These are phyloP conservation scores for Phalacrocorax carbo DNA, from an alignment of 2,113 vertebrate species.

Conservation along the genomic window DNA sequence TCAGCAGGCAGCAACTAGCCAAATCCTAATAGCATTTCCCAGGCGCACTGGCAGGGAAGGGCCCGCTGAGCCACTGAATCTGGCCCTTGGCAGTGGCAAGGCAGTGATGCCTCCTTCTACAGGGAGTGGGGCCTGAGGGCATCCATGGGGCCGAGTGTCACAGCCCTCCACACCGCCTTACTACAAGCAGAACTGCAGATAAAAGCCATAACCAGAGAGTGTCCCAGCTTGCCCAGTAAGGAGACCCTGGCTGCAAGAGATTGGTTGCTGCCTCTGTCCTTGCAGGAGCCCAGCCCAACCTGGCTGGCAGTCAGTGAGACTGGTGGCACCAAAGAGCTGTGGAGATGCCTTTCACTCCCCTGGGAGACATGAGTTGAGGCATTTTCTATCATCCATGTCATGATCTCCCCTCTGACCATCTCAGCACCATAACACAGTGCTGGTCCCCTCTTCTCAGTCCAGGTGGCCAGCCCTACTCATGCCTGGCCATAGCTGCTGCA, in stretches of 20 bases:
- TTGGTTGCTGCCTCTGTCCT: not conserved
- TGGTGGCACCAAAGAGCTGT: not conserved
- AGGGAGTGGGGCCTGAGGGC: no score
- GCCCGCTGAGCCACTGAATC: rapidly evolving
- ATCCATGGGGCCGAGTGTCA: not conserved
- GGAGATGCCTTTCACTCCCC: not conserved
- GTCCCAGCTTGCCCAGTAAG: not conserved
- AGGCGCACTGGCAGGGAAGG: not conserved
- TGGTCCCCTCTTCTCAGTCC: not conserved
- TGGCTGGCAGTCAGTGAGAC: not conserved
- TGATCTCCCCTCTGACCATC: not conserved
- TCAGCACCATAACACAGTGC: not conserved
- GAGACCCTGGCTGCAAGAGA: not conserved
- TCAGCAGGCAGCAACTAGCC: not conserved
- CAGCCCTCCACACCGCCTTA: not conserved
- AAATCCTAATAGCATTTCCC: not conserved
- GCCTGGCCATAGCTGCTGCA: not conserved
- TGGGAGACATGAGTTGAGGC: not conserved
- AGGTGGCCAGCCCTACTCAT: not conserved
- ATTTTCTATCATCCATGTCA: not conserved
- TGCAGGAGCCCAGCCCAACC: not conserved
- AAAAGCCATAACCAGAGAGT: not conserved
- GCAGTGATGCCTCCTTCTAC: not conserved
- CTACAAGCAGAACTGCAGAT: not conserved
- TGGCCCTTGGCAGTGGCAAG: rapidly evolving